Evolutionary conservation across 2,113 vertebrate genomes (phyloP), one percentile per base, ranked within the genome.

Genomic region (Campylomormyrus tamandua): DNA sequence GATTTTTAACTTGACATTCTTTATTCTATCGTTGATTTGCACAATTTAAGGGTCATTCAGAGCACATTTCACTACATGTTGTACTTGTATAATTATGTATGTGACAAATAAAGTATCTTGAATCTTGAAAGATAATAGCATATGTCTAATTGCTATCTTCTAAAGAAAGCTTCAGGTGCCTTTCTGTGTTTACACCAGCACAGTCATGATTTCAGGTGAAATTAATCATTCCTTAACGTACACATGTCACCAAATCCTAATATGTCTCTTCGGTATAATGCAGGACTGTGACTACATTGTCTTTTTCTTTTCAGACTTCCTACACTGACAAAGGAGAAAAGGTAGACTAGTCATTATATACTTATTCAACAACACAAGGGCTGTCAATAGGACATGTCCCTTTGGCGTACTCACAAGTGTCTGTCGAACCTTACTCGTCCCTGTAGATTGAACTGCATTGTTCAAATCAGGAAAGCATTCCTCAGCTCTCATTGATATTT

Each of bases 321-420:
- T 97, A 97, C 94, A 96, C 95, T 89, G 96, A 97, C 91, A 97
- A 97, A 95, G 96, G 96, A 19, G 95, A 96, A 92, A 97, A 97
- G 96, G 96, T 97, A 93, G 94, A 92, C 74, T 77, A 5, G 39
- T 83, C 74, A 56, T 89, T 89, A 52, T 56, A 13, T 48, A 53
- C 70, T 83, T 83, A 35, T 46, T 49, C 35, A 80, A 39, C 70
- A 77, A 19, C 35, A 80, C 31, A 39, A 31, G 31, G 35, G 74
- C 74, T 80, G 74, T 80, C 74, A 80, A 80, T 17, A 80, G 74
- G 35, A 42, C 31, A 80, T 4, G 74, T 80, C 74, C 74, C 74
- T 42, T 80, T 39, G 35, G 74, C 13, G 0, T 42, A 42, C n/a
- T 19, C 74, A 42, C 74, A 42, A 39, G 74, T 19, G 35, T 42